phyloP scores from a whole-genome alignment of 1,140 invertebrate genomes.

The Euschistus heros region DNA sequence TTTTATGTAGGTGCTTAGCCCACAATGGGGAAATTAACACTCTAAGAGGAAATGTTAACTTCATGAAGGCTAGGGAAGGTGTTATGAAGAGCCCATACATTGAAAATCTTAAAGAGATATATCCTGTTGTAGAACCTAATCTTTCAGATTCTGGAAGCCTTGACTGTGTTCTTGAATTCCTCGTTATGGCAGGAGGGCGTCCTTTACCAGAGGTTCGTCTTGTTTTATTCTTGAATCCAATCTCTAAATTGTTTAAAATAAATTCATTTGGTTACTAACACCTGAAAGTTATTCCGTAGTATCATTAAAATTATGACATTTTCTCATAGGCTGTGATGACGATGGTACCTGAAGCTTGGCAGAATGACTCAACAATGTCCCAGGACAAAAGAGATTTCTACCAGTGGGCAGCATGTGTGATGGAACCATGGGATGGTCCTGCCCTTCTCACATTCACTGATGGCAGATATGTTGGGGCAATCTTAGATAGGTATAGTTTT shows the following conservation, averaged over 20 bases:
- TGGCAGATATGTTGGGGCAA: constrained; percentile 91
- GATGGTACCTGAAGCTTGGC: constrained; percentile 99
- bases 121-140: constrained; percentile 95
- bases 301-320: no score
- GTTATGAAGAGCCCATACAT: constrained; percentile 90
- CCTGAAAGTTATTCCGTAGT: no score
- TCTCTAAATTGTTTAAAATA: no score
- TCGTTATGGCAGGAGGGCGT: constrained; percentile 82
- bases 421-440: constrained; percentile 99
- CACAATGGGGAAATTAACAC: constrained; percentile 99
- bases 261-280: no score
- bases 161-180: constrained; percentile 95
- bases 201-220: constrained; percentile 70
- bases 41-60: constrained; percentile 91
- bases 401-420: constrained; percentile 89
- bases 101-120: constrained; percentile 67
- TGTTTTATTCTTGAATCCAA: neutral
- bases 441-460: constrained; percentile 96
- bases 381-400: constrained; percentile 91
- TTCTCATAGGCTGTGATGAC: constrained; percentile 80
- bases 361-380: constrained; percentile 88
- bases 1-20: constrained; percentile 65
- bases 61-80: constrained; percentile 97
- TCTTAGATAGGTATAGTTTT: constrained; percentile 52
- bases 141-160: constrained; percentile 94